Evolutionary conservation across 2,113 vertebrate genomes (phyloP), one percentile per base, ranked within the genome.

Genomic region (Catharus bicknelli): DNA sequence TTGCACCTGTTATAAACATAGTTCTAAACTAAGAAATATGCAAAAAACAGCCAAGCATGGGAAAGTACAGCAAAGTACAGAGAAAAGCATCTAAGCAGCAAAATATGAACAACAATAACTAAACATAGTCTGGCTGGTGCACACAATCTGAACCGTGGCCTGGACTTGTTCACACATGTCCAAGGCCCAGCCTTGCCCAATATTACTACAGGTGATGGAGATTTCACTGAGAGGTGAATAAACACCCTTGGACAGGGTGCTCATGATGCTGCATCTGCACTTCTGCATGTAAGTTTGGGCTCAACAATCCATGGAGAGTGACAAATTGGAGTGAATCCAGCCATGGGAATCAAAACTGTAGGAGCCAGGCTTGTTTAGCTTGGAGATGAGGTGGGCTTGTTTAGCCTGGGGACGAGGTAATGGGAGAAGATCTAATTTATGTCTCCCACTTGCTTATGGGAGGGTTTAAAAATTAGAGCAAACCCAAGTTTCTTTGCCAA

Each of bases 261-360:
- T 67, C 3, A 2, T 8, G 43, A 95, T 23, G 57, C 66, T 1
- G 0, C 19, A 63, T 25, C 75, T 51, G 48, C 38, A 79, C 25
- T 88, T 70, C 47, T 79, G 36, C 34, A 29, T 20, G 23, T n/a
- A 47, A 23, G 30, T 85, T 64, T 90, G 62, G 61, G 34, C 34
- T 40, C 72, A 88, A 17, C 30, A 58, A 2, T 21, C 80, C n/a
- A 27, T 0, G 3, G 11, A 53, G 54, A 55, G 25, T 17, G 48
- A 64, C 50, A 81, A 77, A 57, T 12, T n/a, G 51, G 21, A 25
- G 12, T 1, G 1, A 89, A 25, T 25, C 13, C 40, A 77, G 32
- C 26, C 0, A 0, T 30, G 19, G 25, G 30, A 29, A 54, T 18
- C 47, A 55, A 53, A 27, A 69, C 21, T 63, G 10, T 23, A 68